phyloP scores from a whole-genome alignment of 1,140 invertebrate genomes.

The Saxidomus purpurata region DNA sequence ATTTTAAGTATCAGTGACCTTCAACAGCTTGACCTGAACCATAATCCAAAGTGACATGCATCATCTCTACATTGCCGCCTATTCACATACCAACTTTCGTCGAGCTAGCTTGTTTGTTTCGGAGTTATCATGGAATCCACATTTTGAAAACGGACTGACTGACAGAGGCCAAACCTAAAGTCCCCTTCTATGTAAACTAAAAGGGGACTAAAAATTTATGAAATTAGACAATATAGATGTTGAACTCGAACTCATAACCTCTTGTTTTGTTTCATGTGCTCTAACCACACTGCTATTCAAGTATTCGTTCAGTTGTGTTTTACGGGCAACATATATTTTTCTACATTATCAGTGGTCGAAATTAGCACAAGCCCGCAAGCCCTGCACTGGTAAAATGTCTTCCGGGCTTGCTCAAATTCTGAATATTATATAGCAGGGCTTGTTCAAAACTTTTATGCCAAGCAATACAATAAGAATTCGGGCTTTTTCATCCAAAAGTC shows the following conservation, averaged over 20 bases:
- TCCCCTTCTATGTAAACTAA: slow-evolving; percentile 42
- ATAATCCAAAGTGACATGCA: slow-evolving; percentile 40
- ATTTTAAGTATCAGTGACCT: slow-evolving; percentile 30
- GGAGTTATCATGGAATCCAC: slow-evolving; percentile 39
- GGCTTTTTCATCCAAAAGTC: background rate
- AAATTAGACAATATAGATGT: slow-evolving; percentile 44
- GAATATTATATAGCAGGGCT: slow-evolving; percentile 6
- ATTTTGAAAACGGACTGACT: slow-evolving; percentile 35
- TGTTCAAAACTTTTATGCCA: slow-evolving; percentile 11
- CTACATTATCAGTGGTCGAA: slow-evolving; percentile 14
- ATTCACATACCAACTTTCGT: slow-evolving; percentile 36
- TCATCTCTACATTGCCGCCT: slow-evolving; percentile 39
- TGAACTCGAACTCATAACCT: slow-evolving; percentile 38
- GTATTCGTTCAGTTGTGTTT: slow-evolving; percentile 40
- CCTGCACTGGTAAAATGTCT: slow-evolving; percentile 1
- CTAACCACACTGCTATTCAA: slow-evolving; percentile 38
- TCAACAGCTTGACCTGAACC: slow-evolving; percentile 36
- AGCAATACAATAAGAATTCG: background rate
- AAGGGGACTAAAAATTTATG: slow-evolving; percentile 40
- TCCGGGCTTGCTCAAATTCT: slow-evolving; percentile 4
- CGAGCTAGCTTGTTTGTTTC: slow-evolving; percentile 37
- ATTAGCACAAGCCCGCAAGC: slow-evolving; percentile 1
- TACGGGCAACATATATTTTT: slow-evolving; percentile 32
- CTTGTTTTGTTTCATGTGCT: slow-evolving; percentile 42
- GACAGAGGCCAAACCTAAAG: slow-evolving; percentile 19